Percentiles rank a stretch among this genome's conserved stretches.
Evolutionary conservation across 1,140 invertebrate species (phyloP).

Genomic region (Neomicropteryx cornuta): DNA sequence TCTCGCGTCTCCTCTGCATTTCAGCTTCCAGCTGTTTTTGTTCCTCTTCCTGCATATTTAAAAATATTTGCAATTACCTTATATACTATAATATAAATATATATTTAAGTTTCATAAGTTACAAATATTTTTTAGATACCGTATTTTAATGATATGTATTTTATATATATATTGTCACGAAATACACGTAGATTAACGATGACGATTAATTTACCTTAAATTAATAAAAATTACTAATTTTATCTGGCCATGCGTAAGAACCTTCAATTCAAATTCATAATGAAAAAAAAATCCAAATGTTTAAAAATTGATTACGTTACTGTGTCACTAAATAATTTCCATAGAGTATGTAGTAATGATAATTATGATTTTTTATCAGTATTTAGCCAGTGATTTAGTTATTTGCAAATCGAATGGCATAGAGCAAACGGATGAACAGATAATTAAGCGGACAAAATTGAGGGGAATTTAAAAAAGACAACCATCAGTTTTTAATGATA

Average conservation of each 20-base stretch:
- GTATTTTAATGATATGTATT: slow-evolving; percentile 5
- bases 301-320: slow-evolving; percentile 4
- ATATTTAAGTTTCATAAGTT: slow-evolving; percentile 6
- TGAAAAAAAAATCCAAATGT: slow-evolving; percentile 6
- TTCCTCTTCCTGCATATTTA: slow-evolving; percentile 58
- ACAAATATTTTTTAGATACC: slow-evolving; percentile 5
- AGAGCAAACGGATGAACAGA: too few relatives aligned
- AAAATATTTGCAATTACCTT: slow-evolving; percentile 19
- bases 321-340: too few relatives aligned
- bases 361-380: too few relatives aligned
- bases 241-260: too few relatives aligned
- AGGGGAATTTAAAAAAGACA: slow-evolving; percentile 4
- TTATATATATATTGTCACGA: slow-evolving; percentile 2
- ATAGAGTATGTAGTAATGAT: too few relatives aligned
- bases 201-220: slow-evolving; percentile 5
- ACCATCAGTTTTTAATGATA: slow-evolving; percentile 8
- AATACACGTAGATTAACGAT: slow-evolving; percentile 1
- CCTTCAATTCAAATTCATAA: slow-evolving; percentile 2
- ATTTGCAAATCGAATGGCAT: background rate
- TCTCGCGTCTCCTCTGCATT: slow-evolving; percentile 91
- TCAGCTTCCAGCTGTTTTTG: slow-evolving; percentile 85
- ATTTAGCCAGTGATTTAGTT: background rate
- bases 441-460: background rate
- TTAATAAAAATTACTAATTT: slow-evolving; percentile 1
- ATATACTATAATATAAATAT: background rate